phyloP scores from a whole-genome alignment of 2,888 invertebrate genomes.

The Watsonalla binaria region DNA sequence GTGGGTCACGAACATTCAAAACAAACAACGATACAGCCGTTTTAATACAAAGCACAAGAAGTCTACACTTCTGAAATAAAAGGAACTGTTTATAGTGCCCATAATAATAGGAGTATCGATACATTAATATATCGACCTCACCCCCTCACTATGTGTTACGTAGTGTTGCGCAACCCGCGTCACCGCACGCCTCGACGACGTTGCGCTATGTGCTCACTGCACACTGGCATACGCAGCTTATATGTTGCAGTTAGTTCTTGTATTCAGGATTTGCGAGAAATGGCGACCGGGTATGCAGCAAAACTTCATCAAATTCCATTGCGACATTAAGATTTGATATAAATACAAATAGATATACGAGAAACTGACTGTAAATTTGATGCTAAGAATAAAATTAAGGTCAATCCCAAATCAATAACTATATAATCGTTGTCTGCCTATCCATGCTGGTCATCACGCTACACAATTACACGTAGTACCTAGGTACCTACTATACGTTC shows the following conservation, averaged over 20 bases:
- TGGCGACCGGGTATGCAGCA: neutral
- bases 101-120: constrained; percentile 5
- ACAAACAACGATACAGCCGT: neutral
- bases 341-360: too few species aligned
- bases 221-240: constrained; percentile 14
- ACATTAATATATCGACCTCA: constrained; percentile 2
- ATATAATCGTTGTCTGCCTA: too few species aligned
- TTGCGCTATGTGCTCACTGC: constrained; percentile 35
- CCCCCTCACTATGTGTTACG: constrained; percentile 43
- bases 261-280: constrained; percentile 2
- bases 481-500: too few species aligned
- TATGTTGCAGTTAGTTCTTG: neutral
- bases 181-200: constrained; percentile 41
- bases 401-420: too few species aligned
- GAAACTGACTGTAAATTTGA: too few species aligned
- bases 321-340: too few species aligned
- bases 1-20: neutral
- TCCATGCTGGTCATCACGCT: too few species aligned
- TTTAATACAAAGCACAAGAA: too few species aligned
- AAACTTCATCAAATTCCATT: too few species aligned
- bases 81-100: neutral
- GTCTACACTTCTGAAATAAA: too few species aligned
- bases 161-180: constrained; percentile 47
- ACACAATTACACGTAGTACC: too few species aligned
- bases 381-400: too few species aligned